Evolutionary conservation across 2,113 vertebrate genomes (phyloP), one percentile per base, ranked within the genome.

Genomic region (Pseudopipra pipra): DNA sequence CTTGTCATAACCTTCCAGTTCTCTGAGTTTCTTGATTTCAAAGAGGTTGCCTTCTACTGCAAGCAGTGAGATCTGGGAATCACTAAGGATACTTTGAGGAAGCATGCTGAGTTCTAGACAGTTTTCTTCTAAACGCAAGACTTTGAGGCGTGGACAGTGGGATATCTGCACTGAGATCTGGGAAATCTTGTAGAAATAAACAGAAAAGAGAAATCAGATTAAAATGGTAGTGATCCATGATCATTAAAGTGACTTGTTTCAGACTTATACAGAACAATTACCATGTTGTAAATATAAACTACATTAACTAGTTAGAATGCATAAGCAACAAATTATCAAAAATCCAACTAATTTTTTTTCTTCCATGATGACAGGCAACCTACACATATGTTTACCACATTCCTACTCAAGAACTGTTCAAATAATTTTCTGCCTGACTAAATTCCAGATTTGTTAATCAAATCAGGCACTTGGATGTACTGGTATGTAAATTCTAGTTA

Each of bases 11-110:
- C 99, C 99, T 17, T 99, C 98, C 85, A 99, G 97, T 96, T 99
- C 99, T 94, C 98, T 93, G 55, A 99, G 98, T 9, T 97, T 98
- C 97, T 99, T 99, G 87, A 99, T 99, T 93, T 99, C 99, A 84
- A 99, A 99, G 90, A 99, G 98, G 97, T 99, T 99, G 59, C 99
- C 99, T 96, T 99, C 99, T 85, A 99, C 97, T 49, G 99, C 99
- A 93, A 99, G 98, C 81, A 99, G 97, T n/a, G 99, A 99, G 90
- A 99, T 99, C 93, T 98, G 99, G 28, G 99, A 99, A 84, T 99
- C 97, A 3, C 97, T 97, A 91, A 99, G 98, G 96, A 99, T 98
- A 85, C 98, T 98, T 33, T 96, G 87, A 28, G 99, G 99, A 93
- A 99, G 98, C 97, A 99, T 98, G 68, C 98, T 97, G 86, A 99